Evolutionary conservation across 37 sponge, comb jelly and placozoan species (phyloP), one percentile per base, ranked within the genome.

Genomic region (Tethya wilhelma): DNA sequence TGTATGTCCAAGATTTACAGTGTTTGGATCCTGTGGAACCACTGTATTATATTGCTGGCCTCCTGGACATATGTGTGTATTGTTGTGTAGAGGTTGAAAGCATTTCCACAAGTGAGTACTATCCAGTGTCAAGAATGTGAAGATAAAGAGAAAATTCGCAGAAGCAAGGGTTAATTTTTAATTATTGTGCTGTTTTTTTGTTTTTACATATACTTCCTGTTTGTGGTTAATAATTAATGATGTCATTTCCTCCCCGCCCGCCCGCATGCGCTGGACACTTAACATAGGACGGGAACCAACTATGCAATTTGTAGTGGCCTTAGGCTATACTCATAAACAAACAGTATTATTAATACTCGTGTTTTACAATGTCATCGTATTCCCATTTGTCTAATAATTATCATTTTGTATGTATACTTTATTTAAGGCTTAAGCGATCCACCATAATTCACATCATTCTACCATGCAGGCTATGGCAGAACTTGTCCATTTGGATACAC

Each of bases 1-100:
- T 78, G 7, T 63, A 64, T 65, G 79, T 78, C 28, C 32, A 64
- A 34, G 44, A 67, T 31, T 29, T 79, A 34, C 45, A 25, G 33
- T 79, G 79, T 65, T 2, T 46, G 38, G 68, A 79, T 33, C 79
- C 56, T 31, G 45, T 65, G 20, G 69, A 79, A 56, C 40, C 36
- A 11, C 56, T 79, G 1, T 79, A 79, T 37, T 79, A 79, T 45
- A 44, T 40, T 44, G 59, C 43, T 25, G 56, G 67, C 33, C 34
- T 67, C 34, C 7, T 36, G 8, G 40, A 67, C 40, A 79, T 79
- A 46, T 79, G 79, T 79, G 79, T 65, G 46, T 78, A 78, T 29
- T 78, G 79, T 34, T 44, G 63, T 26, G 39, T 20, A 17, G 63
- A 56, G 4, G 38, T 75, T 17, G 63, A n/a, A 26, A 60, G 22